Evolutionary conservation across 2,113 vertebrate genomes (phyloP).

Genomic region (Siniperca knerii): DNA sequence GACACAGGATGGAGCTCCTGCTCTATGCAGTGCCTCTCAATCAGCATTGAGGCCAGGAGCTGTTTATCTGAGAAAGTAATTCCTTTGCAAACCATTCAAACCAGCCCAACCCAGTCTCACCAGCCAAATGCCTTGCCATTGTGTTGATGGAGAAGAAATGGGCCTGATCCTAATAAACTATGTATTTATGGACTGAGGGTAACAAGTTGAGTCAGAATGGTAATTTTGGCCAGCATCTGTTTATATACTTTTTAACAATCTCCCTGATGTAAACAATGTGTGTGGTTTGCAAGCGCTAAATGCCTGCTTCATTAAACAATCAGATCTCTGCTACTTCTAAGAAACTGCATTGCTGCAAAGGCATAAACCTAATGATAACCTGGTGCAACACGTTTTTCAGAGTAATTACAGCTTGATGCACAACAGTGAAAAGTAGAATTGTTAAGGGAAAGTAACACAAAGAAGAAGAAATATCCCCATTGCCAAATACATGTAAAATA

Average conservation of each 20-base stretch:
- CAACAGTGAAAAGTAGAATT: not conserved
- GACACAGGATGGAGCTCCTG: slow-evolving; percentile 41
- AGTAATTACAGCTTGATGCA: slow-evolving; percentile 5
- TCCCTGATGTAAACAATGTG: slow-evolving; percentile 62
- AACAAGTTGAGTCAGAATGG: slow-evolving; percentile 56
- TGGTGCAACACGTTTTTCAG: not conserved
- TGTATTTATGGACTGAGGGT: slow-evolving; percentile 62
- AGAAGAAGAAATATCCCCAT: not conserved
- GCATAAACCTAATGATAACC: slow-evolving; percentile 27
- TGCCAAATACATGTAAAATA: not conserved
- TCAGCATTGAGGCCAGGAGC: slow-evolving; percentile 44
- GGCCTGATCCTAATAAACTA: slow-evolving; percentile 56
- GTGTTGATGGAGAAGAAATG: slow-evolving; percentile 63
- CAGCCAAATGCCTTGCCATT: slow-evolving; percentile 47
- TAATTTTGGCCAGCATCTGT: slow-evolving; percentile 59
- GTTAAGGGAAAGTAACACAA: not conserved
- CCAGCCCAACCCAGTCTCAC: slow-evolving; percentile 32
- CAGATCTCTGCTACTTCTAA: slow-evolving; percentile 40
- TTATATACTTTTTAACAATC: slow-evolving; percentile 62
- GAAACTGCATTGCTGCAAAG: slow-evolving; percentile 5
- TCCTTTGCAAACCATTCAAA: slow-evolving; percentile 53
- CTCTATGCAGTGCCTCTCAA: slow-evolving; percentile 16
- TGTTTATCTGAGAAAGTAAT: slow-evolving; percentile 70
- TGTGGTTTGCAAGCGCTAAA: slow-evolving; percentile 57
- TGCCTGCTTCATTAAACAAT: slow-evolving; percentile 54